A percentile compares a stretch with the other conserved stretches of the same genome.
Evolutionary conservation across 2,113 vertebrate species (phyloP).

Genomic region (Megaceryle torquata): DNA sequence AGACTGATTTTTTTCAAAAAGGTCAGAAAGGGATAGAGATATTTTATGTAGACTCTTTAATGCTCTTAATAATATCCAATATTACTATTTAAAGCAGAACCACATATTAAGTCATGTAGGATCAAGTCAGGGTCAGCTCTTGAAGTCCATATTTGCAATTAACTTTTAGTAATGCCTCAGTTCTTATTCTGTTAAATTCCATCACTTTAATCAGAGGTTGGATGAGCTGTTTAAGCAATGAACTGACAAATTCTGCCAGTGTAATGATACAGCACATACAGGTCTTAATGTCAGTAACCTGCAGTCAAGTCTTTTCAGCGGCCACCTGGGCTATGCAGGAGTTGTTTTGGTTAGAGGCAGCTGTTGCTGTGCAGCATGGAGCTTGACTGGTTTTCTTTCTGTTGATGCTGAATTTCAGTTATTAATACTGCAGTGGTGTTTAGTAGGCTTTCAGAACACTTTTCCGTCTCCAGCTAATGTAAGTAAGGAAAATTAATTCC

Average conservation of each 20-base stretch:
- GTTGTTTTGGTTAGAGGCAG: neutral
- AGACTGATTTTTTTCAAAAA: neutral
- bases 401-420: neutral
- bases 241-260: neutral
- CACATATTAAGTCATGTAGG: neutral
- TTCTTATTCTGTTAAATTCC: slow-evolving; percentile 16
- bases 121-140: neutral
- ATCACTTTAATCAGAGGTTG: neutral
- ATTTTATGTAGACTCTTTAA: neutral
- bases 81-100: neutral
- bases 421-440: neutral
- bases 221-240: neutral
- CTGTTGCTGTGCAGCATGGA: neutral
- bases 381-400: neutral
- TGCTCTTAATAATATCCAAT: neutral
- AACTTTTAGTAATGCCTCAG: neutral
- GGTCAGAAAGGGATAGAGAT: neutral
- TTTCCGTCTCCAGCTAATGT: neutral
- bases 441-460: neutral
- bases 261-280: neutral
- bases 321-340: neutral
- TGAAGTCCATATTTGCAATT: neutral
- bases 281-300: neutral
- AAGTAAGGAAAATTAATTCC: neutral
- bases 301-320: neutral